Evolutionary conservation across 1,140 invertebrate genomes (phyloP), one percentile per base, ranked within the genome.

Genomic region (Atta colombica): DNA sequence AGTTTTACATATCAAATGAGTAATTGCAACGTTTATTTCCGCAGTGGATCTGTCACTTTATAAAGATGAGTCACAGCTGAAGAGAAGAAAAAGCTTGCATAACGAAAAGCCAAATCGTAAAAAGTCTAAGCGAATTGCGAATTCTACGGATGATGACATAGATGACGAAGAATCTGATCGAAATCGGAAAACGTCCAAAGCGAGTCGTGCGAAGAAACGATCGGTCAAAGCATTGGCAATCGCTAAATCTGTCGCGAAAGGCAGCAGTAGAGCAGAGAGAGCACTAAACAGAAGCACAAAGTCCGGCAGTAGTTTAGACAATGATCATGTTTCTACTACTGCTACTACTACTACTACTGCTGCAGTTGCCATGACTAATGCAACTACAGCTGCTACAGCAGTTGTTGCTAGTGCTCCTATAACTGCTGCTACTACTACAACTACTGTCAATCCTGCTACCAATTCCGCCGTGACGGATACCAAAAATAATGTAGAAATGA

Each of bases 31-130:
- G 21, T 85, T 72, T 80, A 66, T 89, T 85, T 88, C 96, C 96
- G 60, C 94, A 98, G 97, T 98, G 95, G 97, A 98, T 94, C 95
- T 98, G 31, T 98, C 97, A 12, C 94, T 98, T 31, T 98, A 97
- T 93, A 97, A 97, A 93, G 97, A 98, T 92, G 97, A 98, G 93
- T 97, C 97, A 66, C 97, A 98, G 93, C 92, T 98, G 74, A 97
- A 97, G 87, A 97, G 97, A 94, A 96, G 96, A 89, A 96, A 95
- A 94, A 82, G 71, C 35, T 25, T 87, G 81, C 91, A 81, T n/a
- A 94, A 94, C 61, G 89, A 92, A 51, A 96, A 95, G 31, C 89
- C 91, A 88, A 89, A 91, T 80, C 91, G 93, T 49, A 95, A 95
- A 68, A 94, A 93, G 65, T 86, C 91, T 10, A 91, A 89, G 63